phyloP scores from a whole-genome alignment of 2,888 invertebrate species.

The Axea sp. region DNA sequence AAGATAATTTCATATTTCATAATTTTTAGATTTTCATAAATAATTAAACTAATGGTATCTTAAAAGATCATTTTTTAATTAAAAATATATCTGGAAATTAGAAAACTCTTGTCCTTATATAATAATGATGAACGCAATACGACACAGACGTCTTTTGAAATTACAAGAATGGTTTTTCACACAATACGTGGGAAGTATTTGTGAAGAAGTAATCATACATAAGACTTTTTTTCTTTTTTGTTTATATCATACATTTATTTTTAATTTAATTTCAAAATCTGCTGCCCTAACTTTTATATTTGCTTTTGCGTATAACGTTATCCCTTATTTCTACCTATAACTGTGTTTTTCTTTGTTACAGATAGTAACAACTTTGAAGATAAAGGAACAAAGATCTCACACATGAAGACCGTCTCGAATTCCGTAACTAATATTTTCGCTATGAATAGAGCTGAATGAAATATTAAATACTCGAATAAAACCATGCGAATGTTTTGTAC shows the following conservation, averaged over 20 bases:
- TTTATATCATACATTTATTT: not conserved
- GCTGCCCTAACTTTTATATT: no score
- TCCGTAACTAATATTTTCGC: slow-evolving; percentile 30
- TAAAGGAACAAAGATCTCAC: slow-evolving; percentile 48
- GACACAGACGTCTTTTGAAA: not conserved
- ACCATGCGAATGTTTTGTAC: not conserved
- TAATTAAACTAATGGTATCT: no score
- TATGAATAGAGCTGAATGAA: slow-evolving; percentile 9
- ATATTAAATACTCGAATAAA: slow-evolving; percentile 8
- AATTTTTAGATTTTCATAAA: not conserved
- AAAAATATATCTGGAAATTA: no score
- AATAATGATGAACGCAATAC: slow-evolving; percentile 6
- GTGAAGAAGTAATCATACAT: not conserved
- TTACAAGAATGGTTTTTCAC: slow-evolving; percentile 4
- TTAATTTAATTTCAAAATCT: no score
- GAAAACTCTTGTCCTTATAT: no score
- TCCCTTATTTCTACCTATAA: no score
- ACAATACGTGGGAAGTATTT: slow-evolving; percentile 1
- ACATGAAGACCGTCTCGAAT: slow-evolving; percentile 35
- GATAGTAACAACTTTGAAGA: slow-evolving; percentile 18
- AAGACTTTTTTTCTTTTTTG: not conserved
- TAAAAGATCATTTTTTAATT: no score
- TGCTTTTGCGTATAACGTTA: no score
- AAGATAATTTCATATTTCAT: slow-evolving; percentile 5
- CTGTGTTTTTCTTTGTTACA: slow-evolving; percentile 49